phyloP scores from a whole-genome alignment of 2,888 invertebrate species.

The Drosophila dives region DNA sequence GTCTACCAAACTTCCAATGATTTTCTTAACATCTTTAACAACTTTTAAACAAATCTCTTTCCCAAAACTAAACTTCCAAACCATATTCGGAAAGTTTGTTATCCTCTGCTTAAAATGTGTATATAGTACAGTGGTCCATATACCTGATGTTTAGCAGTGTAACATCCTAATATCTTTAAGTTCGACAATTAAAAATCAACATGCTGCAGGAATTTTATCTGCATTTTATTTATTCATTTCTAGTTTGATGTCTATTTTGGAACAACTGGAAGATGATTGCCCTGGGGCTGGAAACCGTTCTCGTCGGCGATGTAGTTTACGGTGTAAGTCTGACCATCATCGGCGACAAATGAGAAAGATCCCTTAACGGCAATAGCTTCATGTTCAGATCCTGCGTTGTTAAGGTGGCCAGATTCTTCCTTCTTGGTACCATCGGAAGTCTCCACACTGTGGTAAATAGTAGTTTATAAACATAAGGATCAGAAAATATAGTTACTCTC shows the following conservation, averaged over 20 bases:
- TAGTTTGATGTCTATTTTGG: conserved; percentile 17
- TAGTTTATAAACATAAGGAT: background rate
- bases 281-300: conserved; percentile 85
- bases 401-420: conserved; percentile 54
- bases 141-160: background rate
- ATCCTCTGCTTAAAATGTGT: background rate
- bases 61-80: background rate
- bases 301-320: conserved; percentile 85
- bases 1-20: background rate
- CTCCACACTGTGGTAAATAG: background rate
- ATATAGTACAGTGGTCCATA: background rate
- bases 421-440: conserved; percentile 14
- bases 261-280: conserved; percentile 85
- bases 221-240: conserved; percentile 23
- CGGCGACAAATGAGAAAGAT: conserved; percentile 85
- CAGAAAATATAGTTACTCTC: background rate
- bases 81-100: background rate
- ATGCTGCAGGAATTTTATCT: conserved; percentile 4
- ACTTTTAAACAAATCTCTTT: background rate
- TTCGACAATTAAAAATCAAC: background rate
- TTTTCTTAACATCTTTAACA: background rate
- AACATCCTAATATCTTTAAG: background rate
- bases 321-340: conserved; percentile 86
- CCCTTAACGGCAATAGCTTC: conserved; percentile 71
- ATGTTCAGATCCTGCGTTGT: conserved; percentile 82